Evolutionary conservation across 2,113 vertebrate species (phyloP).

Genomic region (Oncorhynchus keta): DNA sequence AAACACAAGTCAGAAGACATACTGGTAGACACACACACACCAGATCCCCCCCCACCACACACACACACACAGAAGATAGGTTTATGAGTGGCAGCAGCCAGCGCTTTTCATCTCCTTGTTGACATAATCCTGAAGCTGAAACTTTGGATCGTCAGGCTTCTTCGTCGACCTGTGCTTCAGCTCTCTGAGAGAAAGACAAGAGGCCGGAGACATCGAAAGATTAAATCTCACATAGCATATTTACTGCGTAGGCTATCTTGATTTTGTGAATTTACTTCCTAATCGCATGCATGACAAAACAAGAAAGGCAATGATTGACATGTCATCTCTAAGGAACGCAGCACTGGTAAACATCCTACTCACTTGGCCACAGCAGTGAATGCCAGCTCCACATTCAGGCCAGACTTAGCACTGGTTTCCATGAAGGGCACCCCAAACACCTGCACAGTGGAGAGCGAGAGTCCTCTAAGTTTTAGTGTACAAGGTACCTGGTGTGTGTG

Average conservation of each 20-base stretch:
- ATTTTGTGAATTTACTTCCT: background rate
- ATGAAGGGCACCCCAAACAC: slow-evolving; percentile 93
- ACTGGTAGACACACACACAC: background rate
- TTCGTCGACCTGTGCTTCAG: slow-evolving; percentile 89
- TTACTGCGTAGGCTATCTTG: background rate
- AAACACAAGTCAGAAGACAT: background rate
- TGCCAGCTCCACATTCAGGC: slow-evolving; percentile 91
- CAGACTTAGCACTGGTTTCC: slow-evolving; percentile 93
- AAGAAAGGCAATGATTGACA: too few species aligned
- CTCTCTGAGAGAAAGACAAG: slow-evolving; percentile 73
- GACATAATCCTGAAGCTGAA: slow-evolving; percentile 91
- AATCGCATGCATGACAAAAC: background rate
- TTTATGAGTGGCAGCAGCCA: slow-evolving; percentile 85
- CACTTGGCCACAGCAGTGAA: slow-evolving; percentile 94
- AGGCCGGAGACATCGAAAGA: background rate
- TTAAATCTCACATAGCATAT: background rate
- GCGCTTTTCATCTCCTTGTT: slow-evolving; percentile 82
- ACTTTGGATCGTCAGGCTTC: slow-evolving; percentile 82
- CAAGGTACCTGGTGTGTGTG: background rate
- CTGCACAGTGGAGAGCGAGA: slow-evolving; percentile 61
- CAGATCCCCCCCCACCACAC: background rate
- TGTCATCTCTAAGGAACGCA: too few species aligned
- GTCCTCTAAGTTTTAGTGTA: background rate
- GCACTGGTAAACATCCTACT: slow-evolving; percentile 52
- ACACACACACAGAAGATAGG: background rate